A percentile compares a stretch with the other conserved stretches of the same genome.
Conservation (phyloP, 2,888 invertebrate genomes). For the Xestia ashworthii region DNA sequence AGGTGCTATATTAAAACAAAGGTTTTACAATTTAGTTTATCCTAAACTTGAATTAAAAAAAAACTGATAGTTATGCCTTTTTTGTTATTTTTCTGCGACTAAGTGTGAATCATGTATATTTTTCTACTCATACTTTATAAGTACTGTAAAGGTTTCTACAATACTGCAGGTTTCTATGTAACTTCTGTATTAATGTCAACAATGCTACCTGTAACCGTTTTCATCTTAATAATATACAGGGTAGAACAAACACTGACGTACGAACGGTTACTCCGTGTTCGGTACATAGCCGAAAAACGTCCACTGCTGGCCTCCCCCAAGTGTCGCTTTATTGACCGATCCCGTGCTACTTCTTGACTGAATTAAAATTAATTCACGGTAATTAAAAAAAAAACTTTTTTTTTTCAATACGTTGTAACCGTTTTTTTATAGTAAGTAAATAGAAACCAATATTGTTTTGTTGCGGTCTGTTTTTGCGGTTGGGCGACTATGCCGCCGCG, state of each 20-base stretch:
- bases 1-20: constrained; percentile 29
- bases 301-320: too few relatives aligned
- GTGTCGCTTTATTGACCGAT: too few relatives aligned
- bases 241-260: not conserved
- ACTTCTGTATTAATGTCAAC: not conserved
- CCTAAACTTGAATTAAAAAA: not conserved
- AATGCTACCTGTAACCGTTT: not conserved
- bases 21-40: not conserved
- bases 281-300: not conserved
- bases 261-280: not conserved
- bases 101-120: constrained; percentile 52
- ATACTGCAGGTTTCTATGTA: not conserved
- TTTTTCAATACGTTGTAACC: not conserved
- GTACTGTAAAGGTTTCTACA: constrained; percentile 24
- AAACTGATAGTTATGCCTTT: not conserved
- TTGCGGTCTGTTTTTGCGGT: not conserved
- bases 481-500: not conserved
- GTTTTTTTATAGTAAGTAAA: not conserved
- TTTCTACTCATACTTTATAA: constrained; percentile 58
- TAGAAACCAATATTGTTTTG: not conserved
- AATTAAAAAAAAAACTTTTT: too few relatives aligned
- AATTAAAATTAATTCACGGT: too few relatives aligned
- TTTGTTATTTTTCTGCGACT: constrained; percentile 14
- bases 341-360: too few relatives aligned
- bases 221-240: not conserved